Percentiles rank a stretch among this genome's conserved stretches.
phyloP scores from a whole-genome alignment of 1,140 invertebrate genomes.

The Drosophila kanapiae region DNA sequence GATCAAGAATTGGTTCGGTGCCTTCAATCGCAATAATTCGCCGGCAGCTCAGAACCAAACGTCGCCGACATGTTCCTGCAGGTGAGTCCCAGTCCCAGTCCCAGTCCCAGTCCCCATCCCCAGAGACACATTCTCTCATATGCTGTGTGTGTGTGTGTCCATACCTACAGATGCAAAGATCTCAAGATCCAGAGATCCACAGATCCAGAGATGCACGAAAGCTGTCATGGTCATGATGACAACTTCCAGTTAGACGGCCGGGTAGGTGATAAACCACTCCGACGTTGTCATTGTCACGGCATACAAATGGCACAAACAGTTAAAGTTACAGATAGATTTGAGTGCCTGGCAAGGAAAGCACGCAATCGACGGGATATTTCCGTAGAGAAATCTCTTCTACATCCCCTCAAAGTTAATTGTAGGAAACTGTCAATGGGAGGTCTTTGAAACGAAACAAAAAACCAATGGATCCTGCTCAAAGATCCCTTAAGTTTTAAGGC shows the following conservation, averaged over 20 bases:
- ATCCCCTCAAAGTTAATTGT: background rate
- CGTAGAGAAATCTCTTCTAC: background rate
- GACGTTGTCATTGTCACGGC: constrained; percentile 69
- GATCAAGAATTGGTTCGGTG: constrained; percentile 85
- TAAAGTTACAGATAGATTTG: constrained; percentile 54
- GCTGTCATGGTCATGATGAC: constrained; percentile 70
- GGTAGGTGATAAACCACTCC: constrained; percentile 52
- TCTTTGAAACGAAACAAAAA: background rate
- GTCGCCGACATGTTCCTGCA: constrained; percentile 78
- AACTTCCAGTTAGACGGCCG: constrained; percentile 66
- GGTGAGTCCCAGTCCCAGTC: constrained; percentile 51
- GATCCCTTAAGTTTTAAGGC: background rate
- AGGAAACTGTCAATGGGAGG: background rate
- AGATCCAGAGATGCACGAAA: constrained; percentile 34
- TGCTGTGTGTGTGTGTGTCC: constrained; percentile 4
- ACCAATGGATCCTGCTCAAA: background rate
- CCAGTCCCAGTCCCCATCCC: constrained; percentile 16
- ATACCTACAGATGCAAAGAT: constrained; percentile 26
- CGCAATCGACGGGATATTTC: constrained; percentile 37
- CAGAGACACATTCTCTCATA: constrained; percentile 17
- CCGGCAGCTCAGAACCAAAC: constrained; percentile 76
- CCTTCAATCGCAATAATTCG: constrained; percentile 83
- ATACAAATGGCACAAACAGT: constrained; percentile 69
- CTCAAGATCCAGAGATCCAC: constrained; percentile 4
- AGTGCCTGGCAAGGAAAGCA: constrained; percentile 44